Evolutionary conservation across 2,888 invertebrate species (phyloP), one percentile per base, ranked within the genome.

Genomic region (Brachyptera risi): DNA sequence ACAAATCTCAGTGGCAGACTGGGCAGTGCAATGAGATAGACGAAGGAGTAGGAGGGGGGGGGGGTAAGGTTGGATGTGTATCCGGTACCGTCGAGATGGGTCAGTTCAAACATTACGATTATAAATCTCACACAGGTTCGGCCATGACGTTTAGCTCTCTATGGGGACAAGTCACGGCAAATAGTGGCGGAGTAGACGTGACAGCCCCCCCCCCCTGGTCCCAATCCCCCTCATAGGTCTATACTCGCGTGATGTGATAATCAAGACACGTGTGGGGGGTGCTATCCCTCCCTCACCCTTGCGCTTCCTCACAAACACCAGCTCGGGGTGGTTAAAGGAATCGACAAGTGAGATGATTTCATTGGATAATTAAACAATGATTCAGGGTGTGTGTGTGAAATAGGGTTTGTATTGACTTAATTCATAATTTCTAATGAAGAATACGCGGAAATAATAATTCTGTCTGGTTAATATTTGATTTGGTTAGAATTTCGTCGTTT

Each of bases 1-100:
- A 51, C 50, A 51, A 51, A 51, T 51, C 50, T 51, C 31, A n/a
- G n/a, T n/a, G 35, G 42, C 4, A n/a, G 49, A 23, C 50, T 19
- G 17, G 24, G 27, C n/a, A n/a, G 9, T 26, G 49, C 27, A 3
- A 31, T 17, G 31, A 51, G 50, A 51, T 17, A 31, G 17, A 51
- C 50, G 50, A 17, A 17, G 50, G 42, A 19, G 27, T 26, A 49
- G n/a, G 49, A n/a, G 17, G 50, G 42, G 17, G 27, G 50, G 24
- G n/a, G 49, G 13, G 17, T 51, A 26, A 23, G 49, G 49, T n/a
- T n/a, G n/a, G n/a, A n/a, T n/a, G 3, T 23, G 15, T 5, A 11
- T 7, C 7, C 19, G 26, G 26, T 31, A 15, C 31, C 50, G 50
- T 17, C 19, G 19, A 31, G 35, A n/a, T n/a, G n/a, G n/a, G n/a